Base-by-base conservation (phyloP, 2,888 invertebrate genomes). In the Nemurella pictetii region DNA sequence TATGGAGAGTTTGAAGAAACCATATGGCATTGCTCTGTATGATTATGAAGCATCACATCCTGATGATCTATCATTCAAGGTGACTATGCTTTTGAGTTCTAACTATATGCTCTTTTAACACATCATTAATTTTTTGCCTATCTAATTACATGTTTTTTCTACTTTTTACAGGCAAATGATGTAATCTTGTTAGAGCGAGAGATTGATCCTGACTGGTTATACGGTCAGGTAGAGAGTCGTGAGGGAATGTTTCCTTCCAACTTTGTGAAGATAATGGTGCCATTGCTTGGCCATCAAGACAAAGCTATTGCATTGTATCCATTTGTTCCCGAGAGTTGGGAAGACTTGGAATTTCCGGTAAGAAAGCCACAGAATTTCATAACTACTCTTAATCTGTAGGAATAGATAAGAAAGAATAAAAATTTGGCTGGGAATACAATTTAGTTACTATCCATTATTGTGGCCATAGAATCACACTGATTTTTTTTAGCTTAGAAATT, bases 171-270 rank as follows among this genome's bases (percentile, higher is more conserved):
- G 96, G 92, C 92, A 84, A 94, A 94, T 87, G 94, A 97, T 87
- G 92, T 93, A 87, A 94, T 98, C 85, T 92, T 94, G 87, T 90
- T 97, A 88, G 89, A 95, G 87, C 92, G 93, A 88, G 92, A 93
- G 88, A 92, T 96, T 30, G 95, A 96, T 89, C 92, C 93, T 36
- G 96, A 96, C 87, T 98, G 97, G 97, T 90, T 95, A 87, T 94
- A 93, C 89, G 97, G 97, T 5, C 93, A 93, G 87, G 90, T 94
- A 84, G 93, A 93, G 84, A 94, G 93, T 86, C 92, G 92, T 85
- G 94, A 94, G 89, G 97, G 97, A 73, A 94, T 97, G 87, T 97
- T 97, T 90, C 97, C 97, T 0, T 91, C 92, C 28, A 95, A 94
- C 90, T 97, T 95, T 90, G 93, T 97, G 87, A 94, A 96, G 87